These are phyloP conservation scores for Eupristina koningsbergeri DNA, from an alignment of 1,140 invertebrate genomes.

Conservation along the genomic window DNA sequence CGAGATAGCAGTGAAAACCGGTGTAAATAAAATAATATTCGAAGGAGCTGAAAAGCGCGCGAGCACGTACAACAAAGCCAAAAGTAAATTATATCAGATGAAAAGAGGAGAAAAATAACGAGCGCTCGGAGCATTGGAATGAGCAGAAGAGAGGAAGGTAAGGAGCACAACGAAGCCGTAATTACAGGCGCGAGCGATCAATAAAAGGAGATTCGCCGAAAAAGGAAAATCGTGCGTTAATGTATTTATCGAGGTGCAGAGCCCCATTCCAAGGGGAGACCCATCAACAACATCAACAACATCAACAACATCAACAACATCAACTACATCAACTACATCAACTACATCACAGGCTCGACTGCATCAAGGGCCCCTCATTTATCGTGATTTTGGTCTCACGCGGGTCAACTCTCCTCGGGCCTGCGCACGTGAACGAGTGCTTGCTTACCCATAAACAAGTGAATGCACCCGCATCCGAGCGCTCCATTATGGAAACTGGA, in stretches of 20 bases:
- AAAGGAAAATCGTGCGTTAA: slow-evolving; percentile 19
- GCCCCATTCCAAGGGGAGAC: background rate
- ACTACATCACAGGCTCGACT: too few species aligned
- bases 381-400: slow-evolving; percentile 40
- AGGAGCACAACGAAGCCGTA: background rate
- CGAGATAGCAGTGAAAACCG: too few species aligned
- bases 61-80: background rate
- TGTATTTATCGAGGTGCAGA: background rate
- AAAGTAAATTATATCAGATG: background rate
- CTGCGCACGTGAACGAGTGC: slow-evolving; percentile 11
- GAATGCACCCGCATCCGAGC: slow-evolving; percentile 60
- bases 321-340: too few species aligned
- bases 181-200: background rate
- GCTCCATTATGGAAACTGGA: slow-evolving; percentile 57
- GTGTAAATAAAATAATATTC: background rate
- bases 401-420: slow-evolving; percentile 1
- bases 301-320: too few species aligned
- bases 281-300: too few species aligned
- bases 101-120: background rate
- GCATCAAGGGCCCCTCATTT: slow-evolving; percentile 10
- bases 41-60: background rate
- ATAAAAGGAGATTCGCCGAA: background rate
- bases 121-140: background rate
- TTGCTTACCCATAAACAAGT: slow-evolving; percentile 29
- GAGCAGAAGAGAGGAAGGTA: background rate